Evolutionary conservation across 2,797 vertebrate species (phyloP).

Genomic region (Orestias chungarensis): DNA sequence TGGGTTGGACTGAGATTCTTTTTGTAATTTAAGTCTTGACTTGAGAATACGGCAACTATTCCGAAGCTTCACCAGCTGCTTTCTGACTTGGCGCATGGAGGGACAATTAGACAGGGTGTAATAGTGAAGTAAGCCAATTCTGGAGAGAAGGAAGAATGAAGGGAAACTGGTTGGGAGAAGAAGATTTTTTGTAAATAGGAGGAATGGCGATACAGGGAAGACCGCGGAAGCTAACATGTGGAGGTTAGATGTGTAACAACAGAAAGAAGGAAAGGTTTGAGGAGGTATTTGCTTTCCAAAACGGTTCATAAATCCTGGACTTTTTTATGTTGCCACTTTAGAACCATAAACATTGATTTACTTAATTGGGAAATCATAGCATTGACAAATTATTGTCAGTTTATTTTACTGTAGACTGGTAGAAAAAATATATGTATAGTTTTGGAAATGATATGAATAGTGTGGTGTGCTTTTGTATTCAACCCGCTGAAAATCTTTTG

Average conservation of each 20-base stretch:
- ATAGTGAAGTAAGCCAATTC: slow-evolving; percentile 35
- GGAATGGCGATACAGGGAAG: neutral
- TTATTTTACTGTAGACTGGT: too few relatives aligned
- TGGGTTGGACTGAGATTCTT: slow-evolving; percentile 42
- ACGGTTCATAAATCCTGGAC: too few relatives aligned
- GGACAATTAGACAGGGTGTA: slow-evolving; percentile 47
- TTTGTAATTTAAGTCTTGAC: slow-evolving; percentile 47
- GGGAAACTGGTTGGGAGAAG: neutral
- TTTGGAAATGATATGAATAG: too few relatives aligned
- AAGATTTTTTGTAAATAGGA: neutral
- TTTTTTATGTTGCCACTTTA: too few relatives aligned
- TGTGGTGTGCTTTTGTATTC: too few relatives aligned
- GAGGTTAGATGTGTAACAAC: neutral
- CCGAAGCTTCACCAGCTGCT: slow-evolving; percentile 35
- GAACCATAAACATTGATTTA: too few relatives aligned
- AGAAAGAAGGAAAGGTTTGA: neutral
- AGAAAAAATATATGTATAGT: too few relatives aligned
- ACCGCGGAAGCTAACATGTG: neutral
- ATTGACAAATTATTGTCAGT: too few relatives aligned
- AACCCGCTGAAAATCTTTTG: too few relatives aligned
- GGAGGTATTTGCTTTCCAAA: neutral
- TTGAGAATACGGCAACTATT: slow-evolving; percentile 52
- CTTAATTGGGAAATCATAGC: too few relatives aligned
- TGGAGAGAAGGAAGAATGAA: slow-evolving; percentile 2
- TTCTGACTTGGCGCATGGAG: slow-evolving; percentile 28